These are phyloP conservation scores for Montipora sp. DNA, from an alignment of 64 coral and sea anemone species.

Conservation along the genomic window DNA sequence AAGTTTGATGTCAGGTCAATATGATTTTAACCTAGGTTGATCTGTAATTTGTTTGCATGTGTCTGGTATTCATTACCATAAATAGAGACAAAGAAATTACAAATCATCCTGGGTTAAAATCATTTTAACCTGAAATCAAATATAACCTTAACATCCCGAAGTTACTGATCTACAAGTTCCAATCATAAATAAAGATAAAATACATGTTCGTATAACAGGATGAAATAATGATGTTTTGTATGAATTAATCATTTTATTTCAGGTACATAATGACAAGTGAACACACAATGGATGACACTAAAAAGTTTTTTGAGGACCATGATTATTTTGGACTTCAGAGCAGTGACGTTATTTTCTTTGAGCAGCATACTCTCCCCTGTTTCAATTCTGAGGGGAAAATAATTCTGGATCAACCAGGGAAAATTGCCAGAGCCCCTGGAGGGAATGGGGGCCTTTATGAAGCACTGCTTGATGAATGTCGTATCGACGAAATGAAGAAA, in stretches of 20 bases:
- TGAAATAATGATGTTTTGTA: background rate
- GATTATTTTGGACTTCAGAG: conserved; percentile 80
- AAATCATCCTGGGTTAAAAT: too few relatives aligned
- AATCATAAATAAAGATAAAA: too few relatives aligned
- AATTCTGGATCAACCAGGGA: conserved; percentile 66
- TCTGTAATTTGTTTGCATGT: too few relatives aligned
- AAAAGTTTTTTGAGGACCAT: conserved; percentile 75
- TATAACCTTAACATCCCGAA: too few relatives aligned
- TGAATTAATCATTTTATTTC: background rate
- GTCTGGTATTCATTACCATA: too few relatives aligned
- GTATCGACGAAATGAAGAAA: conserved; percentile 76
- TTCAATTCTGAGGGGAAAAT: conserved; percentile 84
- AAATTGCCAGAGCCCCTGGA: conserved; percentile 88
- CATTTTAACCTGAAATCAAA: too few relatives aligned
- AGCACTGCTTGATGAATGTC: conserved; percentile 36
- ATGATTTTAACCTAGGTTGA: too few relatives aligned
- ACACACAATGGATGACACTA: conserved; percentile 73
- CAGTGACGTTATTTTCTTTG: conserved; percentile 84
- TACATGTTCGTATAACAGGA: too few relatives aligned
- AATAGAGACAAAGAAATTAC: too few relatives aligned
- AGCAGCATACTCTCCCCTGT: conserved; percentile 91
- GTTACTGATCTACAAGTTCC: too few relatives aligned
- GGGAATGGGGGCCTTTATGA: conserved; percentile 96
- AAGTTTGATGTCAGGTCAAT: too few relatives aligned
- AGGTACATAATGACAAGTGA: conserved; percentile 99